phyloP scores from a whole-genome alignment of 2,888 invertebrate species.

The Fissipunctia ypsillon region DNA sequence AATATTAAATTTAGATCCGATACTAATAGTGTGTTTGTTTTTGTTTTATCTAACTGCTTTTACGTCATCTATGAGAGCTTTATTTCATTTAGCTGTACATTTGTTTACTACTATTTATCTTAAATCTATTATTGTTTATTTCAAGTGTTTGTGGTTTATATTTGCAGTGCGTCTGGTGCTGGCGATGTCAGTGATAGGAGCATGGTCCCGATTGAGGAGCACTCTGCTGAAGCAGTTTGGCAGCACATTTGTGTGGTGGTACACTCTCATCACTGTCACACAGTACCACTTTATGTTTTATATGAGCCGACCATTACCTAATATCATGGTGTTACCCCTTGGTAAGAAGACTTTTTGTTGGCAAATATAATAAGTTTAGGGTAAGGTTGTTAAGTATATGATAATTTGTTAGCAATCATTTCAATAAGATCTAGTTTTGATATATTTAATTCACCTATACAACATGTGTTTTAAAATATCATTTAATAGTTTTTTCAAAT shows the following conservation, averaged over 20 bases:
- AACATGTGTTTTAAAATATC: background rate
- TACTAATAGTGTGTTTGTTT: slow-evolving; percentile 29
- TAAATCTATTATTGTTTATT: slow-evolving; percentile 32
- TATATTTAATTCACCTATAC: background rate
- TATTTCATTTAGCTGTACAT: slow-evolving; percentile 9
- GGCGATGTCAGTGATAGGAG: slow-evolving; percentile 93
- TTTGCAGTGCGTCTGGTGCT: slow-evolving; percentile 95
- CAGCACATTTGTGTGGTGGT: slow-evolving; percentile 94
- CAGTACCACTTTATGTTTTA: slow-evolving; percentile 99
- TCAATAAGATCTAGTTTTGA: background rate
- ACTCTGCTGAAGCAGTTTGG: slow-evolving; percentile 95
- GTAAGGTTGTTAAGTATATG: background rate
- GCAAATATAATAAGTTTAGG: background rate
- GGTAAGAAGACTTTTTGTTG: slow-evolving; percentile 89
- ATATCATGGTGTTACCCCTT: slow-evolving; percentile 97
- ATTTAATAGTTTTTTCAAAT: background rate
- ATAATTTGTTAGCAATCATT: background rate
- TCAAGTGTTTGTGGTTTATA: slow-evolving; percentile 17
- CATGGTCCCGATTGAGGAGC: slow-evolving; percentile 94
- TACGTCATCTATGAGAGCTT: slow-evolving; percentile 24
- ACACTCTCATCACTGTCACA: slow-evolving; percentile 95
- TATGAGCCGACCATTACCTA: slow-evolving; percentile 97
- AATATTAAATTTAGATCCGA: slow-evolving; percentile 43
- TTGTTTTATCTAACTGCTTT: slow-evolving; percentile 42
- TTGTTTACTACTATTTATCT: background rate